A percentile compares a stretch with the other conserved stretches of the same genome.
Evolutionary conservation across 2,113 vertebrate species (phyloP).

Genomic region (Sapajus apella): DNA sequence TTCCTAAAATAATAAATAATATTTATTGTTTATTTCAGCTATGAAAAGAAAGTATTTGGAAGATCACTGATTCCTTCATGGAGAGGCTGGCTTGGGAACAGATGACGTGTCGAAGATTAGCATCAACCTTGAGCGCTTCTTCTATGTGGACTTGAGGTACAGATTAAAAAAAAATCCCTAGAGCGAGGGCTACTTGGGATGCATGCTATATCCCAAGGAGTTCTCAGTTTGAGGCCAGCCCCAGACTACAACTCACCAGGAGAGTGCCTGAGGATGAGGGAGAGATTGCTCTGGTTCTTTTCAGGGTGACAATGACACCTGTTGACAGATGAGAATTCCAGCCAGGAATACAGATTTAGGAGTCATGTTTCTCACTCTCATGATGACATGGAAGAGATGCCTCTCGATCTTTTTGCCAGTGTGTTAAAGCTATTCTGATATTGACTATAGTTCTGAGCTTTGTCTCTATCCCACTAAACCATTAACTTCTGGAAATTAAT

Average conservation of each 20-base stretch:
- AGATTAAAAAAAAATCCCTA: not conserved
- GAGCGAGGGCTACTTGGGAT: not conserved
- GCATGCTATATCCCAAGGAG: not conserved
- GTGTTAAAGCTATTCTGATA: not conserved
- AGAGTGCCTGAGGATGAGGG: not conserved
- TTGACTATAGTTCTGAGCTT: not conserved
- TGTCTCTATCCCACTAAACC: not conserved
- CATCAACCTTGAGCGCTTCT: not conserved
- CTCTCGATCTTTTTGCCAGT: not conserved
- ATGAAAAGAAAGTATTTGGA: not conserved
- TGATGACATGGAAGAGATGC: not conserved
- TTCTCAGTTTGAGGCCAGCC: not conserved
- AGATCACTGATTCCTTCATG: not conserved
- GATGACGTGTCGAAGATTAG: not conserved
- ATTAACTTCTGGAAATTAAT: not conserved
- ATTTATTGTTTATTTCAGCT: not conserved
- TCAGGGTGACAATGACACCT: not conserved
- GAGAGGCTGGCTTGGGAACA: not conserved
- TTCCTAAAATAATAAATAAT: slow-evolving; percentile 23
- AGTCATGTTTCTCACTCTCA: not conserved
- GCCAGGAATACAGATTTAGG: not conserved
- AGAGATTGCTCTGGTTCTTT: not conserved
- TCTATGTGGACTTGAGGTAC: not conserved
- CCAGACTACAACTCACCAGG: not conserved
- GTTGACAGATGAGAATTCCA: not conserved